Conservation (phyloP, 2,113 vertebrate genomes). For the Brachirus orientalis region DNA sequence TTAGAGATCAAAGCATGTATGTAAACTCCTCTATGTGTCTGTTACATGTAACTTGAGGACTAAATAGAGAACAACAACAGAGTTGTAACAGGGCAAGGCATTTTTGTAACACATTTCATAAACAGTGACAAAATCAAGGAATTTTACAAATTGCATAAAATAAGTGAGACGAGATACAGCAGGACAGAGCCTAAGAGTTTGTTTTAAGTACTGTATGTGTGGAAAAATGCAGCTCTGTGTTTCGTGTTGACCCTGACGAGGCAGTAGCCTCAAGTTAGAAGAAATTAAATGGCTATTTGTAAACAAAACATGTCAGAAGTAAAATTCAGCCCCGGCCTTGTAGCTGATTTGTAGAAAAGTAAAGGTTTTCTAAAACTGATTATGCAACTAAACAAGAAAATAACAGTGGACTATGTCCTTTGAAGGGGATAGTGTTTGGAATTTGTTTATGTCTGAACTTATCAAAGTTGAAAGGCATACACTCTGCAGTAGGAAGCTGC, state of each 20-base stretch:
- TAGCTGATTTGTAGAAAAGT: background rate
- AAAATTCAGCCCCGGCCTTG: background rate
- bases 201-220: background rate
- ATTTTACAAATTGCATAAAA: background rate
- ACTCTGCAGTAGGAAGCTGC: background rate
- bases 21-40: too few relatives aligned
- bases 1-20: too few relatives aligned
- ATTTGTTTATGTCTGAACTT: background rate
- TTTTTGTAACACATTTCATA: background rate
- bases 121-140: background rate
- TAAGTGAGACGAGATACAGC: background rate
- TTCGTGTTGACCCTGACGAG: conserved; percentile 5
- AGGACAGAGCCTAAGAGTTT: background rate
- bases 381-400: background rate
- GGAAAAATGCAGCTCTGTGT: background rate
- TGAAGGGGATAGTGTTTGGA: background rate
- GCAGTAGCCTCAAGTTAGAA: background rate
- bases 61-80: too few relatives aligned
- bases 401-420: background rate
- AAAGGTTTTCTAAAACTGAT: background rate
- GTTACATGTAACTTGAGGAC: too few relatives aligned
- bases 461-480: too few relatives aligned
- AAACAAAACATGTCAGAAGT: background rate
- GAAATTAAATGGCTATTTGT: background rate
- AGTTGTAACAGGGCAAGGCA: too few relatives aligned